Evolutionary conservation across 2,888 invertebrate genomes (phyloP).

Genomic region (Leucophenga montana): DNA sequence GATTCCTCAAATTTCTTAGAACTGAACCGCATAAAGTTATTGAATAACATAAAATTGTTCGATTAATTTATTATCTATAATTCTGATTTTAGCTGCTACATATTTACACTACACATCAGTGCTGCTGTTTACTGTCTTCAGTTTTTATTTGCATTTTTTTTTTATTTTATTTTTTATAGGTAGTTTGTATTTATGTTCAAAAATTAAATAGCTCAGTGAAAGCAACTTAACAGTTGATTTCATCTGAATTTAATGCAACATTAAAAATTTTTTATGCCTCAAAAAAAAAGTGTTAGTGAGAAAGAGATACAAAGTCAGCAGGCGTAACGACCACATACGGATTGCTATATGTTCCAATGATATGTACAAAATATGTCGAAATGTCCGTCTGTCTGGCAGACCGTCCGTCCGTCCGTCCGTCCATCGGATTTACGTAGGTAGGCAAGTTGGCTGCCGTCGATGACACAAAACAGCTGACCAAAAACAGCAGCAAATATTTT

Average conservation of each 20-base stretch:
- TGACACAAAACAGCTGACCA: slow-evolving; percentile 64
- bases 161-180: no score
- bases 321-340: slow-evolving; percentile 30
- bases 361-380: slow-evolving; percentile 38
- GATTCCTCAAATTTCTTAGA: no score
- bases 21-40: no score
- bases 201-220: slow-evolving; percentile 65
- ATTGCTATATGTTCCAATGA: no score
- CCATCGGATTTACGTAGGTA: slow-evolving; percentile 20
- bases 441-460: slow-evolving; percentile 45
- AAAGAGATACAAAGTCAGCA: background rate
- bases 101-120: no score
- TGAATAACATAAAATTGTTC: no score
- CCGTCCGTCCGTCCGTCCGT: background rate
- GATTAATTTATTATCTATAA: no score
- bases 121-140: no score
- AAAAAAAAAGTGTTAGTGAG: slow-evolving; percentile 29
- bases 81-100: no score
- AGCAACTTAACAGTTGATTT: slow-evolving; percentile 64
- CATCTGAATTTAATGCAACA: slow-evolving; percentile 65
- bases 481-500: slow-evolving; percentile 43
- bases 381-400: no score
- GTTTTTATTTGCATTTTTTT: no score
- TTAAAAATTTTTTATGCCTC: slow-evolving; percentile 55
- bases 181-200: no score